Base-by-base conservation (phyloP, 1,140 invertebrate genomes). In the Dreissena rostriformis region DNA sequence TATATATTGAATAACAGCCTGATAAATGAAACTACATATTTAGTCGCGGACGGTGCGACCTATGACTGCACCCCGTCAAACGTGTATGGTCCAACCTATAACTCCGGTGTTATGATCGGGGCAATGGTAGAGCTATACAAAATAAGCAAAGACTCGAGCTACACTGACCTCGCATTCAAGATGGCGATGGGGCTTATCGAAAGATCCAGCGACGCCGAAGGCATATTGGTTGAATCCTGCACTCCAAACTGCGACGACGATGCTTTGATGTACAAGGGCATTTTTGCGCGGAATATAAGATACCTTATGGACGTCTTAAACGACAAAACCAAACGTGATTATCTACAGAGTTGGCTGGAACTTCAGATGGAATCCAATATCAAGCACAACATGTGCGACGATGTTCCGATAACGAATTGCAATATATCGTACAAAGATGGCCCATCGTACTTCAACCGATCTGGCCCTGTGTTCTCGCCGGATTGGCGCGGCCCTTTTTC, bases 371-470 rank as follows among this genome's bases (percentile, higher is more conserved):
- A 85, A 57, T 84, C 86, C 4, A 83, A 73, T 39, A 29, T 86
- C 10, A 73, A 78, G 63, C 22, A 84, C 57, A 87, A 83, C 29
- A 78, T 86, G 17, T 89, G 88, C 75, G 82, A 89, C 29, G 52
- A 76, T 49, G 22, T 49, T 39, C 86, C 86, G 49, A 86, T 87
- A n/a, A 73, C 71, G 22, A 61, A 80, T 66, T 89, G 88, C 63
- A 86, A 88, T 14, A 86, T 89, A 28, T 78, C 80, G 39, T 89
- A 84, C 57, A 63, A 85, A 78, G 88, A 89, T 49, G 88, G 88
- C 14, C 88, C 86, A 10, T 83, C 88, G 17, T 89, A 84, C 79
- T 88, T 75, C 26, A 87, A 86, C 55, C 52, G 66, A 22, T 81
- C 86, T 17, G 88, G 88, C 22, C 88, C 88, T 15, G 85, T 89